Evolutionary conservation across 2,113 vertebrate species (phyloP).

Genomic region (Semnornis frantzii): DNA sequence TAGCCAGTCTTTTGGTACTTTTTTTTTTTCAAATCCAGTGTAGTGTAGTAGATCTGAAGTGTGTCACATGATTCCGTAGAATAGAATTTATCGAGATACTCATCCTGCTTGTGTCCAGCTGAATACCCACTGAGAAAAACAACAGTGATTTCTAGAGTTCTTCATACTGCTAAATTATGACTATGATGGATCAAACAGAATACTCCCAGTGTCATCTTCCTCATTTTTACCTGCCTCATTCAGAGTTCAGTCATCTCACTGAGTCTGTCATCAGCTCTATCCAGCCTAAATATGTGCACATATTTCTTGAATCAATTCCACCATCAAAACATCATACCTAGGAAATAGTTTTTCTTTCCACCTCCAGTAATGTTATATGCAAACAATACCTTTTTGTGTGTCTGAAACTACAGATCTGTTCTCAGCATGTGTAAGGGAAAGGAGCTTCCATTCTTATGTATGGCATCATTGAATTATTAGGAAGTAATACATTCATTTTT

Average conservation of each 20-base stretch:
- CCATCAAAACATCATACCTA: not conserved
- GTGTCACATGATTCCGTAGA: not conserved
- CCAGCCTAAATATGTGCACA: constrained; percentile 8
- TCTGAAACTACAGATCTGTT: not conserved
- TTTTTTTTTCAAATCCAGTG: not conserved
- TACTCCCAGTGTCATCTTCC: not conserved
- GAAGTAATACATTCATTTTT: not conserved
- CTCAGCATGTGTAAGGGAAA: not conserved
- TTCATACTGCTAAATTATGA: not conserved
- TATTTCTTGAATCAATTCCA: constrained; percentile 13
- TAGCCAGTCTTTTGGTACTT: not conserved
- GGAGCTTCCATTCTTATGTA: not conserved
- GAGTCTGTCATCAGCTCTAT: constrained; percentile 11
- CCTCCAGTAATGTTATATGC: not conserved
- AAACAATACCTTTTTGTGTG: not conserved
- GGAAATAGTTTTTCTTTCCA: constrained; percentile 12
- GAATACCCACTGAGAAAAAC: not conserved
- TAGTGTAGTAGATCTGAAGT: not conserved
- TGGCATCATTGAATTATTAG: not conserved
- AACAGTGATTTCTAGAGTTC: not conserved
- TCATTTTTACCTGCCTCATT: not conserved
- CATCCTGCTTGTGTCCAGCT: not conserved
- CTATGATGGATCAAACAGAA: not conserved
- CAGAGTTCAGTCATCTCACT: not conserved
- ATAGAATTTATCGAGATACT: not conserved